Base-by-base conservation (phyloP, 2,113 vertebrate species). In the Saguinus midas region DNA sequence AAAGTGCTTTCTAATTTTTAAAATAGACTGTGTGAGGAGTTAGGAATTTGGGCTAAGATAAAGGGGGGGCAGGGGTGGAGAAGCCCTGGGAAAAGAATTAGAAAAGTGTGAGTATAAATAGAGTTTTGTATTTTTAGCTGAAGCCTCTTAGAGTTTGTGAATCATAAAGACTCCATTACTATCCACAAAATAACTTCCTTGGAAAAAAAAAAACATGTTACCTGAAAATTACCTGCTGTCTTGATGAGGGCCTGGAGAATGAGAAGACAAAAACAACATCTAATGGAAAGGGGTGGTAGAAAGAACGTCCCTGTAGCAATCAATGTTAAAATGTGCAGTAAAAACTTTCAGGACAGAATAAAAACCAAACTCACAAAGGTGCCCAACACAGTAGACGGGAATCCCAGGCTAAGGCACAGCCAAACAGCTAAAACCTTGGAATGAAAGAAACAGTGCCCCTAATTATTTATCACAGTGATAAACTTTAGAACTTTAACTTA, bases 1-100 rank as follows among this genome's bases (percentile, higher is more conserved):
- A 68, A 50, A 82, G 83, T 61, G n/a, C 75, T 87, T 82, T 90
- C 20, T 91, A 78, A 95, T 96, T 97, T 95, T n/a, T 17, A 96
- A 84, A 93, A 85, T 58, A 94, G 72, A 72, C 43, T 81, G 14
- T 94, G n/a, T 21, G 85, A 90, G 6, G n/a, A 96, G 23, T 32
- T 90, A 43, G 48, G 40, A 85, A 87, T 68, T 37, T 80, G 43
- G 58, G 29, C 35, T 70, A 93, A 95, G 58, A 68, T 23, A 82
- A 61, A 43, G 32, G n/a, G 45, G 37, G n/a, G 45, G n/a, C n/a
- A n/a, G 55, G 13, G 7, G 68, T 3, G 90, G 35, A n/a, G 37
- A 85, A 86, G 18, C 32, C 40, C 17, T 45, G 27, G 20, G 48
- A 29, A 40, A 72, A 64, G 90, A 61, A 37, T 5, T 20, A 32